A percentile compares a stretch with the other conserved stretches of the same genome.
phyloP scores from a whole-genome alignment of 2,888 invertebrate genomes.

The Aromia moschata region DNA sequence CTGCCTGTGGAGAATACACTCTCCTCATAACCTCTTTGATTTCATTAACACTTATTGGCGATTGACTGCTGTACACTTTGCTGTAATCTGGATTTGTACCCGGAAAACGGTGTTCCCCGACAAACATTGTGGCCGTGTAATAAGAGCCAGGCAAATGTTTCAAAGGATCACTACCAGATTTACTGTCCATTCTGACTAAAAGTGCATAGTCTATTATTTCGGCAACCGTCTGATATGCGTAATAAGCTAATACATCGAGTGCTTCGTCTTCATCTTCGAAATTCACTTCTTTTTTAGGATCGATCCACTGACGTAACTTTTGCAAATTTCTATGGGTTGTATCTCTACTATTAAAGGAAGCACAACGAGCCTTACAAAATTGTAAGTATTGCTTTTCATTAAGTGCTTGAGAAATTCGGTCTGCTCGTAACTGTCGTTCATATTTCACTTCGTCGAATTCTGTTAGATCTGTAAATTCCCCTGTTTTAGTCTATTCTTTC shows the following conservation, averaged over 20 bases:
- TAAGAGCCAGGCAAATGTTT: constrained; percentile 73
- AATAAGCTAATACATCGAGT: constrained; percentile 81
- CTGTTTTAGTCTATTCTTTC: constrained; percentile 67
- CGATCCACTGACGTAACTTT: constrained; percentile 72
- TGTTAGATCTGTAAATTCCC: constrained; percentile 66
- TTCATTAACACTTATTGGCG: constrained; percentile 80
- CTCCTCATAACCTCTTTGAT: constrained; percentile 84
- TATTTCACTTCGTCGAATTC: constrained; percentile 69
- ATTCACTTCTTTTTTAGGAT: constrained; percentile 70
- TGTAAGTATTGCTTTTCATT: constrained; percentile 75
- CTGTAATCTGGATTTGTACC: constrained; percentile 61
- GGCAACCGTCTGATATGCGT: constrained; percentile 91
- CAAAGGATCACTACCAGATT: constrained; percentile 75
- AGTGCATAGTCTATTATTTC: constrained; percentile 87
- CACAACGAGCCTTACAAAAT: constrained; percentile 80
- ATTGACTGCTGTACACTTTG: constrained; percentile 72
- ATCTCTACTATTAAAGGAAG: constrained; percentile 69
- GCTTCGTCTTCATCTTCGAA: constrained; percentile 70
- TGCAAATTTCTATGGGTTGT: constrained; percentile 52
- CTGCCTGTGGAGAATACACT: constrained; percentile 71
- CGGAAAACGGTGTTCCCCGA: constrained; percentile 64
- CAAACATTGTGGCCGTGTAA: constrained; percentile 71
- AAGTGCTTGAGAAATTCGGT: constrained; percentile 68
- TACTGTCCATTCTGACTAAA: constrained; percentile 80
- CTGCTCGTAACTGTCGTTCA: constrained; percentile 70